These are phyloP conservation scores for Ceratoteleas bidentatus DNA, from an alignment of 1,140 invertebrate genomes.

Conservation along the genomic window DNA sequence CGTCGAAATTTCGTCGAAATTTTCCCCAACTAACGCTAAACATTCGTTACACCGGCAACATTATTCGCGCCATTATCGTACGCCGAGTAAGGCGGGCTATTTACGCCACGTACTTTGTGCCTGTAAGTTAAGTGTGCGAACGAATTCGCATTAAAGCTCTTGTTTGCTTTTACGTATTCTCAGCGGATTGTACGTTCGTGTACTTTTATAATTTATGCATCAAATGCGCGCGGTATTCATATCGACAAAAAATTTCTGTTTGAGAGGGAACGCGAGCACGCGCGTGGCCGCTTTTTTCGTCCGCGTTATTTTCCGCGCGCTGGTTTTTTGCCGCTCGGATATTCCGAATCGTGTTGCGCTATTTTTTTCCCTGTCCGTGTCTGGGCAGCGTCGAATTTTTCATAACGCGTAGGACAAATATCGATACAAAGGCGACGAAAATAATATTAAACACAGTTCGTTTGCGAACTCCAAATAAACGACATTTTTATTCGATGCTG, in stretches of 20 bases:
- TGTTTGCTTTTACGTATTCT: constrained; percentile 60
- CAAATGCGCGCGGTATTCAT: constrained; percentile 47
- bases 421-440: too few relatives aligned
- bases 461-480: too few relatives aligned
- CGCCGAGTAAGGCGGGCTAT: constrained; percentile 28
- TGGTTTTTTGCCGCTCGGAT: constrained; percentile 6
- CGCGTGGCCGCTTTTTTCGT: constrained; percentile 4
- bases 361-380: too few relatives aligned
- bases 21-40: constrained; percentile 7
- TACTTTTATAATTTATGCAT: constrained; percentile 63
- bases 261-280: constrained; percentile 11
- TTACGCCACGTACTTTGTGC: constrained; percentile 43
- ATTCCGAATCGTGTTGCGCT: not conserved
- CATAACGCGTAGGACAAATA: too few relatives aligned
- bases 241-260: constrained; percentile 46
- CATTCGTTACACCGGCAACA: constrained; percentile 33
- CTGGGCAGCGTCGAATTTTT: too few relatives aligned
- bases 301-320: not conserved
- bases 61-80: constrained; percentile 44
- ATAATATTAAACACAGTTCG: too few relatives aligned
- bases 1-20: not conserved
- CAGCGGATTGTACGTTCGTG: constrained; percentile 49
- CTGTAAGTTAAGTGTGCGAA: constrained; percentile 49
- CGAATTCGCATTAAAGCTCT: constrained; percentile 59
- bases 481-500: too few relatives aligned